These are phyloP conservation scores for Beroe forskalii DNA, from an alignment of 37 sponge, comb jelly and placozoan species.

Conservation along the genomic window DNA sequence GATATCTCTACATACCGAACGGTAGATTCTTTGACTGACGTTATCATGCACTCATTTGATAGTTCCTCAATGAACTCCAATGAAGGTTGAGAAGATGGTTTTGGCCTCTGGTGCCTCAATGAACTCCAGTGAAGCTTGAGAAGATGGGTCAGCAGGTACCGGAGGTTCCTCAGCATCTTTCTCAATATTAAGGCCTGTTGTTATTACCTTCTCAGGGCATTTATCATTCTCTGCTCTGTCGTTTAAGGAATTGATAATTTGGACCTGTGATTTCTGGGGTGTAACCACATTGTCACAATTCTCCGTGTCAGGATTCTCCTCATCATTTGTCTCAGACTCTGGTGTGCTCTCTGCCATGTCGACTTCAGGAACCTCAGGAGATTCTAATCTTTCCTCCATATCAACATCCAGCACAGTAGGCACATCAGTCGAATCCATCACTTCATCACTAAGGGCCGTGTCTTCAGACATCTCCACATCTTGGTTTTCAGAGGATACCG, in stretches of 20 bases:
- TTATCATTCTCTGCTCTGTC: not conserved
- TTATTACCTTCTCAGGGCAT: not conserved
- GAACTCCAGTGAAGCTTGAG: not conserved
- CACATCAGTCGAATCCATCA: not conserved
- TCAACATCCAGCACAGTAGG: not conserved
- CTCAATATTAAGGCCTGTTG: not conserved
- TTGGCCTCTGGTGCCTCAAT: not conserved
- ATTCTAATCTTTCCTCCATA: not conserved
- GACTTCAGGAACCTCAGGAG: not conserved
- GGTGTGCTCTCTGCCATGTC: not conserved
- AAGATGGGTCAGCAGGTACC: too few species aligned
- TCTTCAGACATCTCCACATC: too few species aligned
- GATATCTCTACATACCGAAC: conserved; percentile 2
- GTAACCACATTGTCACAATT: not conserved
- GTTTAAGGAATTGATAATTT: not conserved
- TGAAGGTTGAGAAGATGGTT: not conserved
- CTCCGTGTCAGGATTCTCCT: not conserved
- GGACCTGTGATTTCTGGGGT: not conserved
- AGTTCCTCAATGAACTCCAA: not conserved
- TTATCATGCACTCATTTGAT: not conserved
- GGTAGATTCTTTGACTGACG: not conserved
- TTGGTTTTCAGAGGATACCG: too few species aligned
- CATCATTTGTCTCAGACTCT: not conserved
- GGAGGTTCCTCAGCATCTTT: too few species aligned
- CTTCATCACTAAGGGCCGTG: not conserved